Percentiles rank a stretch among this genome's conserved stretches.
Conservation (phyloP, 2,113 vertebrate species). For the Equus przewalskii region DNA sequence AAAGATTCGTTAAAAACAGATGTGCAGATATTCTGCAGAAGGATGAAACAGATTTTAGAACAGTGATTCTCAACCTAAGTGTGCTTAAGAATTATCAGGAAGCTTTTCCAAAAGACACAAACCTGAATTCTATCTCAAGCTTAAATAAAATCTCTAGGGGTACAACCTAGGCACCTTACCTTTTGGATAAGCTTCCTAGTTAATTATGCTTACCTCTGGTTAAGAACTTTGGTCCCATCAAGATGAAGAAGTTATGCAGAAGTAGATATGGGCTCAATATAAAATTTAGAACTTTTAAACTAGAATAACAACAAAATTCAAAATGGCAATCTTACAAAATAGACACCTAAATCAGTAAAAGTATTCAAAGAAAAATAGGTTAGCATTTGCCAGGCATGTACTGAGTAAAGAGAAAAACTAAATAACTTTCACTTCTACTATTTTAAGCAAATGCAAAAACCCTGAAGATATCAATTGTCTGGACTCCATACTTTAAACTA, state of each 20-base stretch:
- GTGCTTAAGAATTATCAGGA: not conserved
- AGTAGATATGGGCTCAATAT: not conserved
- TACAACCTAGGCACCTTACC: not conserved
- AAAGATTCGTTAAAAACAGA: not conserved
- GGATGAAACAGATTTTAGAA: not conserved
- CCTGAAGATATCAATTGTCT: not conserved
- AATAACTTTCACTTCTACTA: not conserved
- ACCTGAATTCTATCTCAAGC: not conserved
- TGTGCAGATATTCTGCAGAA: not conserved
- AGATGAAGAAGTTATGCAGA: not conserved
- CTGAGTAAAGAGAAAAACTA: not conserved
- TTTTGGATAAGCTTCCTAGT: not conserved
- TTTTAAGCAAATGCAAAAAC: conserved; percentile 8
- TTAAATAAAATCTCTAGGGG: conserved; percentile 13
- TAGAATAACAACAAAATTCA: conserved; percentile 19
- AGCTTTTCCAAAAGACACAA: not conserved
- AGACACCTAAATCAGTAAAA: not conserved
- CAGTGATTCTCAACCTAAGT: not conserved
- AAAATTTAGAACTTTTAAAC: conserved; percentile 32
- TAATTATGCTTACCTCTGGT: not conserved
- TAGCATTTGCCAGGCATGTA: not conserved
- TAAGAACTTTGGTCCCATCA: not conserved
- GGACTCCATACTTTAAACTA: not conserved
- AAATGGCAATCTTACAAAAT: not conserved
- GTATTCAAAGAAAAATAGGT: not conserved